A percentile compares a stretch with the other conserved stretches of the same genome.
phyloP scores from a whole-genome alignment of 2,113 vertebrate species.

The Gymnarchus niloticus region DNA sequence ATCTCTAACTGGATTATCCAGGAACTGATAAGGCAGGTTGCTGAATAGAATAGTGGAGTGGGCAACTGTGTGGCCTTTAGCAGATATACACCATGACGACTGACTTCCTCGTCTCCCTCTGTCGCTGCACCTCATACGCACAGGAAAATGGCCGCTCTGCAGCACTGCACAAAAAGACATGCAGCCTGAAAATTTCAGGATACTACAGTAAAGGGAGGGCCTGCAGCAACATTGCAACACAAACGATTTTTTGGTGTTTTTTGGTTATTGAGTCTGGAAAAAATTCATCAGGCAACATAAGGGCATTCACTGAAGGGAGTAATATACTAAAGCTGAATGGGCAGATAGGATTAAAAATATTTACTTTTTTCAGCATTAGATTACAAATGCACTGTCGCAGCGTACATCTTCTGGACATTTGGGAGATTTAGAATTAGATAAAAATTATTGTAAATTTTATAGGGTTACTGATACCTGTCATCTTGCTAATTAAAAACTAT shows the following conservation, averaged over 20 bases:
- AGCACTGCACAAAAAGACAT: not conserved
- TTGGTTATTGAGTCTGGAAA: not conserved
- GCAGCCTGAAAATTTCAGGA: not conserved
- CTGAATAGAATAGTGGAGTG: slow-evolving; percentile 1
- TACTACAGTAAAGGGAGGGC: not conserved
- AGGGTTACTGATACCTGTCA: not conserved
- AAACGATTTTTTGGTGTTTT: not conserved
- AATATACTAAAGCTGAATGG: not conserved
- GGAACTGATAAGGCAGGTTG: slow-evolving; percentile 21
- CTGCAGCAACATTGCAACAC: not conserved
- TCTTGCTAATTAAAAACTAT: slow-evolving; percentile 6
- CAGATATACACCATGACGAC: slow-evolving; percentile 3
- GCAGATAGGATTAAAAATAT: not conserved
- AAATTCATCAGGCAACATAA: not conserved
- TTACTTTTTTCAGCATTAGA: not conserved
- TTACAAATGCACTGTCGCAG: not conserved
- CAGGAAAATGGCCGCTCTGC: not conserved
- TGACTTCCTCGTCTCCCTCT: not conserved
- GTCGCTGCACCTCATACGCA: not conserved
- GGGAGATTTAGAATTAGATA: not conserved
- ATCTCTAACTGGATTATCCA: slow-evolving; percentile 20
- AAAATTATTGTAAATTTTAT: not conserved
- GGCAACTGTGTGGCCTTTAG: not conserved
- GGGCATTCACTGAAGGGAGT: not conserved
- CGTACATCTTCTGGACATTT: not conserved